Evolutionary conservation across 2,113 vertebrate genomes (phyloP).

Genomic region (Tamias sibiricus): DNA sequence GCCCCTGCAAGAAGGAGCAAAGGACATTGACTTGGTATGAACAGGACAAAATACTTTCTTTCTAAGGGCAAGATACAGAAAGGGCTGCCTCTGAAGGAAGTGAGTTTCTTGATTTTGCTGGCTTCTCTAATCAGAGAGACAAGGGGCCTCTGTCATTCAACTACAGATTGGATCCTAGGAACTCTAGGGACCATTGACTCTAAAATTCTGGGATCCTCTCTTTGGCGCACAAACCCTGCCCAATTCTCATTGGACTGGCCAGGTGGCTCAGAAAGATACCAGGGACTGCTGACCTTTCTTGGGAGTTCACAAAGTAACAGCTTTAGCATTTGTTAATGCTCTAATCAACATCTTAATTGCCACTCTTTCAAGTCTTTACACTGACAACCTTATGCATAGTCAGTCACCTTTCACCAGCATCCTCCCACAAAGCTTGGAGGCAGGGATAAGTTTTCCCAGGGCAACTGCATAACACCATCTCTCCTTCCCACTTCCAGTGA

Average conservation of each 20-base stretch:
- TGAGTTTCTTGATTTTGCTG: not conserved
- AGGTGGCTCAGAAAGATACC: constrained; percentile 19
- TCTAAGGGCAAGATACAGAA: not conserved
- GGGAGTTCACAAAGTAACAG: not conserved
- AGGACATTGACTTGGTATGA: not conserved
- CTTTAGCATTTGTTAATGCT: constrained; percentile 47
- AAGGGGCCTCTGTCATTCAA: not conserved
- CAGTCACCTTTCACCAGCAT: not conserved
- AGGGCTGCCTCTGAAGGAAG: not conserved
- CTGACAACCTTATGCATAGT: not conserved
- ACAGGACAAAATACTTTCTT: not conserved
- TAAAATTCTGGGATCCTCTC: not conserved
- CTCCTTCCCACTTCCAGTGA: constrained; percentile 57
- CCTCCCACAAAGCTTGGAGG: not conserved
- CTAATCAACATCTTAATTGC: not conserved
- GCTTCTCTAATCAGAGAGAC: not conserved
- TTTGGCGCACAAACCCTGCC: not conserved
- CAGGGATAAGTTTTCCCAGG: not conserved
- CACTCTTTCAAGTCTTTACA: not conserved
- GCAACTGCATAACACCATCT: constrained; percentile 52
- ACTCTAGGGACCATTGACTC: not conserved
- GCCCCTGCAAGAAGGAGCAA: not conserved
- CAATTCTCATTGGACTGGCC: not conserved
- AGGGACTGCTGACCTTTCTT: not conserved
- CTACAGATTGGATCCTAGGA: no score